These are phyloP conservation scores for Hippocampus guttulatus DNA, from an alignment of 2,113 vertebrate genomes.

Conservation along the genomic window DNA sequence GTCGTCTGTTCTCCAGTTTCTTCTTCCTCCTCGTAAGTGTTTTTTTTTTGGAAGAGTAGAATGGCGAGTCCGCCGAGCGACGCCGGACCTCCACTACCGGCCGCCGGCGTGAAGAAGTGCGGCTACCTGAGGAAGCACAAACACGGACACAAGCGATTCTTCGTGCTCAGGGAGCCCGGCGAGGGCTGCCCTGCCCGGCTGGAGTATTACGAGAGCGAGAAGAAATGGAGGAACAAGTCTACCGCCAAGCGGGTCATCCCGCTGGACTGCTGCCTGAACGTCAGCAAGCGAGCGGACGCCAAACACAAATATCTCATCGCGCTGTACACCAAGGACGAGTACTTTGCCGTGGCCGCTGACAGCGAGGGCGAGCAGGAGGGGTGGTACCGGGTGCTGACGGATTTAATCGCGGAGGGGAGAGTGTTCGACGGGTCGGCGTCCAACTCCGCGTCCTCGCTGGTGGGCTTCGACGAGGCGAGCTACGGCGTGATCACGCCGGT, in stretches of 20 bases:
- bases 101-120: constrained; percentile 79
- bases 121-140: constrained; percentile 95
- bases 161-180: constrained; percentile 81
- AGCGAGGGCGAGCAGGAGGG: constrained; percentile 91
- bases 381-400: constrained; percentile 87
- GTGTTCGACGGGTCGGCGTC: constrained; percentile 71
- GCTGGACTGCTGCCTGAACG: constrained; percentile 90
- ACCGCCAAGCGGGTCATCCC: constrained; percentile 87
- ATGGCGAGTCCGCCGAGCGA: constrained; percentile 82
- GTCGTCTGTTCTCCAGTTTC: not conserved
- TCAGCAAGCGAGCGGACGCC: constrained; percentile 95
- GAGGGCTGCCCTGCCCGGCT: constrained; percentile 80
- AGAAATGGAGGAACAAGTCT: constrained; percentile 97
- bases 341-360: constrained; percentile 93
- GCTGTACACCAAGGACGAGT: constrained; percentile 96
- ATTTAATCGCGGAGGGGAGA: constrained; percentile 82
- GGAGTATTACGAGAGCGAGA: constrained; percentile 98
- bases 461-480: constrained; percentile 79
- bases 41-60: constrained; percentile 33
- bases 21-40: not conserved
- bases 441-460: constrained; percentile 75
- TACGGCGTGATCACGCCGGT: constrained; percentile 84
- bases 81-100: constrained; percentile 52
- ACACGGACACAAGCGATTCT: constrained; percentile 95
- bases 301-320: constrained; percentile 95